Evolutionary conservation across 1,140 invertebrate genomes (phyloP).

Genomic region (Augochlora pura): DNA sequence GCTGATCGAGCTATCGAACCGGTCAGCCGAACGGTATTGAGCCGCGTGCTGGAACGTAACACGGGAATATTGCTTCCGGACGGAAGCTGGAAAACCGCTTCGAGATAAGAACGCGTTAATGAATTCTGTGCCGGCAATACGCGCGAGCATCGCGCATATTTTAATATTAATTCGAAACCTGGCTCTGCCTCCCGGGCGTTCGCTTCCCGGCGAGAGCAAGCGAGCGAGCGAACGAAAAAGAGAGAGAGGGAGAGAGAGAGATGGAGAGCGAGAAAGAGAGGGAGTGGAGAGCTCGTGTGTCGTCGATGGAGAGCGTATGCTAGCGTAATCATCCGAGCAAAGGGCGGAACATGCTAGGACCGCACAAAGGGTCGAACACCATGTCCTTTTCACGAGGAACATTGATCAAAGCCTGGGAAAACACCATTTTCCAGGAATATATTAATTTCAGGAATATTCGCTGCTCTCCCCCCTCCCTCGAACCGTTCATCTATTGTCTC

Average conservation of each 20-base stretch:
- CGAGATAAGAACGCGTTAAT: slow-evolving; percentile 46
- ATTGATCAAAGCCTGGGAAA: slow-evolving; percentile 52
- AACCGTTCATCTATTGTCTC: background rate
- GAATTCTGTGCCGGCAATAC: slow-evolving; percentile 31
- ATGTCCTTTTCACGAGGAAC: slow-evolving; percentile 1
- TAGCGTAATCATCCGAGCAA: background rate
- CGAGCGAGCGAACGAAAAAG: too few relatives aligned
- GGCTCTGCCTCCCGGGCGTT: background rate
- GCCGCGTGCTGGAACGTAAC: slow-evolving; percentile 6
- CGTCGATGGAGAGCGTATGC: background rate
- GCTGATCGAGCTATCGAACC: slow-evolving; percentile 27
- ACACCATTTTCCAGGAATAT: background rate
- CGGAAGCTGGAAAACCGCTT: background rate
- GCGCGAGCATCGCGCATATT: slow-evolving; percentile 37
- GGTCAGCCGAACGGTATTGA: slow-evolving; percentile 28
- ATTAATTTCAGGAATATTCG: background rate
- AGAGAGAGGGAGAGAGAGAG: too few relatives aligned
- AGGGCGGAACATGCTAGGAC: background rate
- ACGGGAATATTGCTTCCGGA: slow-evolving; percentile 41
- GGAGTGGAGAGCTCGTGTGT: background rate
- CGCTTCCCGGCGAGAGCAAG: background rate
- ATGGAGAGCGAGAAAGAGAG: too few relatives aligned
- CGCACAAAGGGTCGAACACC: background rate
- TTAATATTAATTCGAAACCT: slow-evolving; percentile 42
- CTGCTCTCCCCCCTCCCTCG: too few relatives aligned